These are phyloP conservation scores for Prionace glauca DNA, from an alignment of 2,797 vertebrate genomes.

Conservation along the genomic window DNA sequence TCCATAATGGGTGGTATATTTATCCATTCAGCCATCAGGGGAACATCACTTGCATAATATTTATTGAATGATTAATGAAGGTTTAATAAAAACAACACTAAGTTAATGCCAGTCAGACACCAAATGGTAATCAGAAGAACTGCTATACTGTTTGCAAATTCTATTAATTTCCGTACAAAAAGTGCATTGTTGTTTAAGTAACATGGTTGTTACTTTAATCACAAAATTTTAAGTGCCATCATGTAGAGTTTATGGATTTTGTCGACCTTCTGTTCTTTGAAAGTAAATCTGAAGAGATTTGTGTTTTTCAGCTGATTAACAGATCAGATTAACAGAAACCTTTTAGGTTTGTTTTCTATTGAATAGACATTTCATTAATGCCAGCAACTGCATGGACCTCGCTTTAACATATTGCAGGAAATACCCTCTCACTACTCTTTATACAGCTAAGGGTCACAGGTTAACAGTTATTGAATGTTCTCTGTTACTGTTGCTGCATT, in stretches of 20 bases:
- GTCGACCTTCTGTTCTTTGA: constrained; percentile 18
- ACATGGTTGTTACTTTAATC: neutral
- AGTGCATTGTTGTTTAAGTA: neutral
- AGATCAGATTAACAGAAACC: constrained; percentile 51
- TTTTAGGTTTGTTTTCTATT: constrained; percentile 51
- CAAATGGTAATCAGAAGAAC: neutral
- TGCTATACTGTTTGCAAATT: neutral
- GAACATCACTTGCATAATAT: neutral
- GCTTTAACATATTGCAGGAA: constrained; percentile 47
- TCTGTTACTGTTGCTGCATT: neutral
- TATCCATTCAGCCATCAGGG: neutral
- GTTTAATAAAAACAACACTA: neutral
- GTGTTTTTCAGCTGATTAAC: constrained; percentile 50
- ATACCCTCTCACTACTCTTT: neutral
- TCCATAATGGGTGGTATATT: neutral
- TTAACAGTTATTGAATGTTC: constrained; percentile 52
- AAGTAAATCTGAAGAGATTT: constrained; percentile 36
- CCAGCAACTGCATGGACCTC: constrained; percentile 48
- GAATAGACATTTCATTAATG: constrained; percentile 55
- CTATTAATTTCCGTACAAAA: neutral
- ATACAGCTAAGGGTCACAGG: constrained; percentile 45
- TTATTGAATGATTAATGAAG: neutral
- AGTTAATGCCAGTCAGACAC: neutral
- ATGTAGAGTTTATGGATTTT: neutral
- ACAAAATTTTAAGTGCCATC: constrained; percentile 8